phyloP scores from a whole-genome alignment of 2,797 vertebrate genomes.

The Lagorchestes hirsutus region DNA sequence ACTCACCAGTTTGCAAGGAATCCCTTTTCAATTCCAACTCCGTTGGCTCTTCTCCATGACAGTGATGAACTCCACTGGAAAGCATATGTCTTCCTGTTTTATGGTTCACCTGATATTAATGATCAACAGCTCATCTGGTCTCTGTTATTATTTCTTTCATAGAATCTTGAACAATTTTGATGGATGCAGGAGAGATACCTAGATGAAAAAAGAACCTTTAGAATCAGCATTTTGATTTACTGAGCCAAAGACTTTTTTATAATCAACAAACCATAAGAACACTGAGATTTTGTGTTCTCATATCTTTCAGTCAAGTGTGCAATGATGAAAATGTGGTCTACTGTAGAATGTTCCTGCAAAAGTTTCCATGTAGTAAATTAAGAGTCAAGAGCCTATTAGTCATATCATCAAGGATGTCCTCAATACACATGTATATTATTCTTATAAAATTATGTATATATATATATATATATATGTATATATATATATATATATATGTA shows the following conservation, averaged over 20 bases:
- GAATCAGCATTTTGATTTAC: background rate
- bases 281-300: background rate
- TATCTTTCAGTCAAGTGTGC: background rate
- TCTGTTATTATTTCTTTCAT: background rate
- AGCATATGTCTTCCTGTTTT: background rate
- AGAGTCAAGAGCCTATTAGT: background rate
- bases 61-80: background rate
- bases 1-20: background rate
- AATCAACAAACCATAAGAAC: background rate
- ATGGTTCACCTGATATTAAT: background rate
- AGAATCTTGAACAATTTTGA: background rate
- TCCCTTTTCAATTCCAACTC: background rate
- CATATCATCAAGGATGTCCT: background rate
- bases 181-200: background rate
- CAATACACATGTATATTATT: background rate
- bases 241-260: background rate
- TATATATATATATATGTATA: no score
- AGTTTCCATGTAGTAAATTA: background rate
- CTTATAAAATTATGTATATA: background rate
- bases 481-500: background rate
- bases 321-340: background rate
- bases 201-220: background rate
- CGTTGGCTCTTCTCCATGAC: background rate
- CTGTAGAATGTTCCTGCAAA: background rate
- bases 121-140: background rate